Base-by-base conservation (phyloP, 2,113 vertebrate genomes). In the Lethenteron camtschaticum region DNA sequence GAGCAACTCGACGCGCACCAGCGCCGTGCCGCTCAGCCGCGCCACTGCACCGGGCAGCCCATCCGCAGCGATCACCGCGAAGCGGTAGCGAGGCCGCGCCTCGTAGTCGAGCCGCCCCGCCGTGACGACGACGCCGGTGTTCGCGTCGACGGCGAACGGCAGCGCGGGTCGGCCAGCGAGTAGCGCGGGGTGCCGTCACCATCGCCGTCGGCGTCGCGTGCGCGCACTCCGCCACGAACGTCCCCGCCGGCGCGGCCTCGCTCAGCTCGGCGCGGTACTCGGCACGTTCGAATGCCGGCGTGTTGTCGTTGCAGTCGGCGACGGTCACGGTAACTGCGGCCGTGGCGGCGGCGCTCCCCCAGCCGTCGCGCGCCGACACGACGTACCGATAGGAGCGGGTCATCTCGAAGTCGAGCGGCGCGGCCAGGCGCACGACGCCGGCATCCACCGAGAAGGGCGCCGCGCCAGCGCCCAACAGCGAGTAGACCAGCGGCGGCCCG, bases 301-400 rank as follows among this genome's bases (percentile, higher is more conserved):
- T 90, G 0, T 95, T 96, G 73, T 99, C 94, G 14, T 96, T 95
- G 70, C 94, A 89, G 77, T 96, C 94, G 73, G 95, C 78, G 12
- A 96, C 82, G 3, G 76, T 80, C 69, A 99, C 5, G 41, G 41
- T 41, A 3, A 41, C 41, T 5, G 6, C 41, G 41, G 41, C 41
- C 41, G 41, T 41, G 41, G 41, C 41, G 41, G 41, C 5, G 41
- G 41, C 41, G 41, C 41, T 5, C 41, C 41, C 41, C 41, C 41
- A 41, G 41, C 41, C 41, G 41, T 41, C 41, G 41, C 41, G 41
- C 41, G 41, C 41, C 41, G 41, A 41, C 41, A 41, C 41, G 6
- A 41, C 6, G 41, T 41, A 41, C 6, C 41, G 41, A 5, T 41
- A 41, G 41, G 41, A 41, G 41, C 41, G 41, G 6, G 41, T 41